Evolutionary conservation across 2,113 vertebrate species (phyloP).

Genomic region (Noctilio leporinus): DNA sequence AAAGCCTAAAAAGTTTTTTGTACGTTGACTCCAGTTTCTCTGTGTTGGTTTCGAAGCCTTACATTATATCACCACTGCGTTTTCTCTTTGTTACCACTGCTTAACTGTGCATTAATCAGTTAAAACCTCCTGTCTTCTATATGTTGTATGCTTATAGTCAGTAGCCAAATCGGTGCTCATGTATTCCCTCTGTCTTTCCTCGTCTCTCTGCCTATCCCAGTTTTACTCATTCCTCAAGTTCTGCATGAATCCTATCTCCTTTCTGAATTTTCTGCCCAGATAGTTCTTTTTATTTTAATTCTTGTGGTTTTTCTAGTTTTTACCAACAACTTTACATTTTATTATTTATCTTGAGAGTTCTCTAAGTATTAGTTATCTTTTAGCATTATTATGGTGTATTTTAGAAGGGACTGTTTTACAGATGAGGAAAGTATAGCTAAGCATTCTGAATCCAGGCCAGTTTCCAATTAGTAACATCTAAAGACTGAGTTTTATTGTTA

Average conservation of each 20-base stretch:
- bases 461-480: not conserved
- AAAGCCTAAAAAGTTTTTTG: not conserved
- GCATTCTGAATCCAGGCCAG: not conserved
- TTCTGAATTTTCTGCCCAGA: not conserved
- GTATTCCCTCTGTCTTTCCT: not conserved
- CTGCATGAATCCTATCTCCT: not conserved
- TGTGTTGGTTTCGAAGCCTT: not conserved
- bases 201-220: not conserved
- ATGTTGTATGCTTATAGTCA: not conserved
- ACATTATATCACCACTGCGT: not conserved
- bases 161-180: not conserved
- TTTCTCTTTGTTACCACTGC: not conserved
- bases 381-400: not conserved
- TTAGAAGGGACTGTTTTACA: not conserved
- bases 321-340: not conserved
- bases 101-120: not conserved
- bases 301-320: not conserved
- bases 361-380: not conserved
- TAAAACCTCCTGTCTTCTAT: not conserved
- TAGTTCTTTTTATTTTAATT: not conserved
- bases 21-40: not conserved
- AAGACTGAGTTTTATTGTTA: not conserved
- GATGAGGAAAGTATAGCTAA: not conserved
- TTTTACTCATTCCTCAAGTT: not conserved
- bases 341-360: not conserved